A percentile compares a stretch with the other conserved stretches of the same genome.
phyloP scores from a whole-genome alignment of 2,888 invertebrate species.

The Drosophila lutescens region DNA sequence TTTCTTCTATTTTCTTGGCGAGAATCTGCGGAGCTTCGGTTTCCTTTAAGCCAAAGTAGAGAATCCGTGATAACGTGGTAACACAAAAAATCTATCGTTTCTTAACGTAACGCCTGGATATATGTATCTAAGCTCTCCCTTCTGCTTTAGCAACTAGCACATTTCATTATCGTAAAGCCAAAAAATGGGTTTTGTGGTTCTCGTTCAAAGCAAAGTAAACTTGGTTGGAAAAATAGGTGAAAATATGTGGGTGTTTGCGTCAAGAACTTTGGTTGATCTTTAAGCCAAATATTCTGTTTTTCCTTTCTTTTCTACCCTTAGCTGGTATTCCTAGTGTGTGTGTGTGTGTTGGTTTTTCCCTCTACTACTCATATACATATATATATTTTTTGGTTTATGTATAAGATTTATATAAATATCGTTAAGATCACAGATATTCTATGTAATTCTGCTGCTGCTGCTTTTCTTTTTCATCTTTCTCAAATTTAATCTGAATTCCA shows the following conservation, averaged over 20 bases:
- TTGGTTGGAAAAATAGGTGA: conserved; percentile 25
- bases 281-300: conserved; percentile 20
- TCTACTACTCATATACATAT: conserved; percentile 43
- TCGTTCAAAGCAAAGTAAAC: conserved; percentile 71
- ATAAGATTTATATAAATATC: conserved; percentile 82
- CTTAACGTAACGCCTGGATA: conserved; percentile 4
- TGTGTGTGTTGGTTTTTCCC: conserved; percentile 15
- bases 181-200: conserved; percentile 8
- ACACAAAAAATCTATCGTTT: conserved; percentile 19
- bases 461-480: conserved; percentile 34
- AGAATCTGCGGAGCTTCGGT: conserved; percentile 14
- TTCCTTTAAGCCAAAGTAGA: conserved; percentile 28
- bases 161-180: conserved; percentile 9
- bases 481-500: conserved; percentile 41
- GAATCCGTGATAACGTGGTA: conserved; percentile 17
- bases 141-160: conserved; percentile 11
- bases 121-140: conserved; percentile 2
- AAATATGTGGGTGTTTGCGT: conserved; percentile 19
- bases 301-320: conserved; percentile 32
- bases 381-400: conserved; percentile 52
- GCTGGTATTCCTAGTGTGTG: conserved; percentile 30
- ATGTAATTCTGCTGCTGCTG: conserved; percentile 79
- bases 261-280: conserved; percentile 8
- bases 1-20: neutral
- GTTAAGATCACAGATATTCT: conserved; percentile 85